Evolutionary conservation across 2,888 invertebrate species (phyloP), one percentile per base, ranked within the genome.

Genomic region (Meiosimyza platycephala): DNA sequence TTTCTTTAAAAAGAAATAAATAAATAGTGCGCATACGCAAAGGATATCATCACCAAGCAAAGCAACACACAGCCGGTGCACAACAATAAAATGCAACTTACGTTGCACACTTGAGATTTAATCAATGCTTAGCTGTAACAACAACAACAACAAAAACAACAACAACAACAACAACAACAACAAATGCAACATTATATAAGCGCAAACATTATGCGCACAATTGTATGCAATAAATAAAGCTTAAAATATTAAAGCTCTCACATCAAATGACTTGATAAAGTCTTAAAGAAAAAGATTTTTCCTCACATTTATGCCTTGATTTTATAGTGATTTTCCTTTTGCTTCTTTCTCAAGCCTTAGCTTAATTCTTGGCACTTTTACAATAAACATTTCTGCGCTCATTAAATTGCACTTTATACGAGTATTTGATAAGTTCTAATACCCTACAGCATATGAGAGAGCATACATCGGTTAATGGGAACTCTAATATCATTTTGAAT

Each of bases 221-320:
- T 57, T 57, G 57, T 57, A 12, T 28, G 18, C 28, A 57, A 57
- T 57, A 57, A 57, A 57, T 57, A 28, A 28, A 57, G 57, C 22
- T 57, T 57, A 57, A 57, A 57, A 57, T 57, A 57, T 57, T 57
- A 57, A 57, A 57, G 28, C 28, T 57, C 57, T 40, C 40, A 40
- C 40, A 40, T 40, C 9, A 40, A 40, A 40, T 9, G 40, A 40
- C 40, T 40, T 40, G 40, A 40, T 40, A 40, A n/a, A 40, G 40
- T 40, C 40, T 9, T 40, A 40, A 6, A 6, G 9, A 40, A 40
- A 40, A 9, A 40, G 9, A 40, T 6, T 40, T 40, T 40, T 40
- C 40, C 9, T 9, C 40, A 40, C 40, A 40, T 40, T 40, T 40
- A 40, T 40, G 40, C 40, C 40, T 40, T 40, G 40, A 40, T 40